Percentiles rank a stretch among this genome's conserved stretches.
These are phyloP conservation scores for Neolamprologus ventralis DNA, from an alignment of 2,113 vertebrate genomes.

Conservation along the genomic window DNA sequence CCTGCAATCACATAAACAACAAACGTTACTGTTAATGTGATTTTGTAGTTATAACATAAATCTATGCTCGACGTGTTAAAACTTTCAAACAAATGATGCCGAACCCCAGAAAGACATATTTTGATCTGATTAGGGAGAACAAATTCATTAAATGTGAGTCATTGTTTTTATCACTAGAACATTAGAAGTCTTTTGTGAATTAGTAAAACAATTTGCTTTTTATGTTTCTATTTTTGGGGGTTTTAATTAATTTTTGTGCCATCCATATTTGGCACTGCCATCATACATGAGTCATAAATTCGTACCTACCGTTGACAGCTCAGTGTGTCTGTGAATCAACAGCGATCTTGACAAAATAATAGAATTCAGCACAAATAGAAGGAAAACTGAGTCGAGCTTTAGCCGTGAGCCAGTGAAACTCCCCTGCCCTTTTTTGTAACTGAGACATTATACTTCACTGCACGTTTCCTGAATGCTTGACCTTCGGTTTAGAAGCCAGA, in stretches of 20 bases:
- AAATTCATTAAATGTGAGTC: background rate
- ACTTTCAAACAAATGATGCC: background rate
- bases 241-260: background rate
- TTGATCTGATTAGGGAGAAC: background rate
- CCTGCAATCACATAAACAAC: constrained; percentile 62
- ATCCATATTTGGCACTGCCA: background rate
- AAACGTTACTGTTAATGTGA: background rate
- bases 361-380: background rate
- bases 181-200: background rate
- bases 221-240: background rate
- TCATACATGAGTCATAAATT: background rate
- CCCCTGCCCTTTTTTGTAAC: background rate
- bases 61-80: background rate
- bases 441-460: background rate
- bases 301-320: background rate
- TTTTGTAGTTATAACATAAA: background rate
- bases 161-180: background rate
- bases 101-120: background rate
- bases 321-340: background rate
- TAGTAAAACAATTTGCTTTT: background rate
- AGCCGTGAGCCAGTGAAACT: background rate
- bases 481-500: background rate
- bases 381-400: background rate
- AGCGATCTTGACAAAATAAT: background rate
- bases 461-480: background rate